Conservation (phyloP, 2,888 invertebrate genomes). For the Galeopsomyia nigrocyanea region DNA sequence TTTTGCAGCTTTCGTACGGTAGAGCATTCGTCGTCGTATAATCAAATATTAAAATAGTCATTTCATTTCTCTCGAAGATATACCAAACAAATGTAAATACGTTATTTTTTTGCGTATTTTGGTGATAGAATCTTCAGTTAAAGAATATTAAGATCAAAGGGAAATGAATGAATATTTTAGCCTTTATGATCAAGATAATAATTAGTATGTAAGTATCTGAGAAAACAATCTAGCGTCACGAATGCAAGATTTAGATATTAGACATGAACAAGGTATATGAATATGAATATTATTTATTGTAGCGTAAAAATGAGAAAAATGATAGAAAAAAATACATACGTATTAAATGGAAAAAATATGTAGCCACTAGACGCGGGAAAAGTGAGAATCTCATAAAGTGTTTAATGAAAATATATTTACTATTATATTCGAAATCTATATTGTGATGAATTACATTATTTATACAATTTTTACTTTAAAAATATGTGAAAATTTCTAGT, state of each 20-base stretch:
- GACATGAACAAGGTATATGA: slow-evolving; percentile 30
- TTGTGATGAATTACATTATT: slow-evolving; percentile 49
- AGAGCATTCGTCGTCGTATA: too few species aligned
- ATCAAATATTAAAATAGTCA: too few species aligned
- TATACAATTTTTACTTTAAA: slow-evolving; percentile 51
- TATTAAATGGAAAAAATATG: not conserved
- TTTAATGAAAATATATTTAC: slow-evolving; percentile 28
- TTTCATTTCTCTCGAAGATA: too few species aligned
- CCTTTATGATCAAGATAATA: slow-evolving; percentile 61
- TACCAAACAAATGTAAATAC: too few species aligned
- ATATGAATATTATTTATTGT: slow-evolving; percentile 39
- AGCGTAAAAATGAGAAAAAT: slow-evolving; percentile 25
- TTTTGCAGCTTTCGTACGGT: too few species aligned
- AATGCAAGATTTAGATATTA: slow-evolving; percentile 28
- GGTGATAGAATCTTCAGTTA: too few species aligned
- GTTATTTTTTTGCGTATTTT: too few species aligned
- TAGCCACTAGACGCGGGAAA: not conserved
- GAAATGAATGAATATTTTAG: slow-evolving; percentile 36
- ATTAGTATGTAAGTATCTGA: slow-evolving; percentile 65
- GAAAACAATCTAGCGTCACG: slow-evolving; percentile 35
- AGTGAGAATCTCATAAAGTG: slow-evolving; percentile 26
- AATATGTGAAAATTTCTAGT: slow-evolving; percentile 48
- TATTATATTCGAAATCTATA: slow-evolving; percentile 23
- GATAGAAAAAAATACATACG: slow-evolving; percentile 19
- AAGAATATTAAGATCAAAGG: not conserved